phyloP scores from a whole-genome alignment of 2,888 invertebrate species.

The Plebejus melissa region DNA sequence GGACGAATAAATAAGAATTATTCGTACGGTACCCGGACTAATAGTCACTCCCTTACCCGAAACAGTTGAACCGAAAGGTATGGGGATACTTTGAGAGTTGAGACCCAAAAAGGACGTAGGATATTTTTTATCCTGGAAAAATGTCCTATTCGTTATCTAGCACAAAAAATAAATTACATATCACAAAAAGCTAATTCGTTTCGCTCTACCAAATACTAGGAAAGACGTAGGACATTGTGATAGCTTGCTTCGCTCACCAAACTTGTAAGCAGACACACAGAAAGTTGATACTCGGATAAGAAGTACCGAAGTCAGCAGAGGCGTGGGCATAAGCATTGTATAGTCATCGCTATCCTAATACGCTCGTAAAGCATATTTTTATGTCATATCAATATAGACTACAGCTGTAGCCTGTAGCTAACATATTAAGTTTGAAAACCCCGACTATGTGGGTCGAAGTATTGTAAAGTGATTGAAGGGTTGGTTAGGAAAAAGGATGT shows the following conservation, averaged over 20 bases:
- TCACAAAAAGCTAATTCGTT: neutral
- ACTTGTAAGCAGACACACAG: neutral
- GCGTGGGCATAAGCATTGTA: neutral
- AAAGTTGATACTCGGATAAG: neutral
- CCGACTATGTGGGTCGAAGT: neutral
- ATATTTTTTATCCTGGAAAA: no score
- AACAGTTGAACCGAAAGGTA: no score
- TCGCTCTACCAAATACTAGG: neutral
- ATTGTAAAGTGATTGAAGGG: neutral
- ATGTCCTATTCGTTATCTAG: neutral
- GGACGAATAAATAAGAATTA: no score
- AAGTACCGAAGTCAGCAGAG: neutral
- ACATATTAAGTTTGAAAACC: neutral
- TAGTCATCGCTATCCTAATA: neutral
- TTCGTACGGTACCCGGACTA: no score
- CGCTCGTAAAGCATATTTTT: constrained; percentile 5
- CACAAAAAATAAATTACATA: neutral
- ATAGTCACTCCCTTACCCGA: no score
- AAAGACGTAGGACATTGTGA: neutral
- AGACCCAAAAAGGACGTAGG: no score
- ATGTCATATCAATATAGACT: constrained; percentile 2
- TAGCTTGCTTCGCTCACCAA: neutral
- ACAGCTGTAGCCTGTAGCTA: neutral
- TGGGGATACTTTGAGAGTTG: no score
- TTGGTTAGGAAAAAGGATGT: neutral